phyloP scores from a whole-genome alignment of 30 jellyfish, hydroid and myxozoan species.

The Nemopilema nomurai region DNA sequence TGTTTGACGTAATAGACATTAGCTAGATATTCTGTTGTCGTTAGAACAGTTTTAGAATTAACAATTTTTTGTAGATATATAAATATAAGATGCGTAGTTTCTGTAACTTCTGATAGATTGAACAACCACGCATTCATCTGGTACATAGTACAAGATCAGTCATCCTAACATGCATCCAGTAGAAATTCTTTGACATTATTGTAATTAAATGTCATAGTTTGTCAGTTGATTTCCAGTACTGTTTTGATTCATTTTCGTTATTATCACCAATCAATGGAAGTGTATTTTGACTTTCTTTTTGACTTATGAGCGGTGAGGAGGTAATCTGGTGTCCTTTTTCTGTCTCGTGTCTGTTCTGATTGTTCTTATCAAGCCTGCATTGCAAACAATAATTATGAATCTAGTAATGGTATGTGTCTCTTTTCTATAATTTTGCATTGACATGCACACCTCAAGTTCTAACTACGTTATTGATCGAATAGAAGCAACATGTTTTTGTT shows the following conservation, averaged over 20 bases:
- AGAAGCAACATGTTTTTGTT: too few relatives aligned
- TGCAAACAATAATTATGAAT: too few relatives aligned
- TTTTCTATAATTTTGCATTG: too few relatives aligned
- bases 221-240: neutral
- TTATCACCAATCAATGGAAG: neutral
- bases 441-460: too few relatives aligned
- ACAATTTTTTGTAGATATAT: conserved; percentile 23
- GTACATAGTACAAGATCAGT: conserved; percentile 47
- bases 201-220: neutral
- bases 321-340: neutral
- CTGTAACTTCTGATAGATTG: conserved; percentile 10
- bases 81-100: conserved; percentile 1
- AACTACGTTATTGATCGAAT: too few relatives aligned
- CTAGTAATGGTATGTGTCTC: too few relatives aligned
- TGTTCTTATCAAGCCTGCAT: too few relatives aligned
- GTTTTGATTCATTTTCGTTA: neutral
- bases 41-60: neutral
- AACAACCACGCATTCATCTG: conserved; percentile 31
- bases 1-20: neutral
- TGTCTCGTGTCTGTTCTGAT: neutral
- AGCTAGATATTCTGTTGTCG: neutral
- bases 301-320: neutral
- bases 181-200: neutral
- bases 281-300: neutral
- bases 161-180: conserved; percentile 44